Conservation (phyloP, 2,113 vertebrate species). For the Pteruthius melanotis region DNA sequence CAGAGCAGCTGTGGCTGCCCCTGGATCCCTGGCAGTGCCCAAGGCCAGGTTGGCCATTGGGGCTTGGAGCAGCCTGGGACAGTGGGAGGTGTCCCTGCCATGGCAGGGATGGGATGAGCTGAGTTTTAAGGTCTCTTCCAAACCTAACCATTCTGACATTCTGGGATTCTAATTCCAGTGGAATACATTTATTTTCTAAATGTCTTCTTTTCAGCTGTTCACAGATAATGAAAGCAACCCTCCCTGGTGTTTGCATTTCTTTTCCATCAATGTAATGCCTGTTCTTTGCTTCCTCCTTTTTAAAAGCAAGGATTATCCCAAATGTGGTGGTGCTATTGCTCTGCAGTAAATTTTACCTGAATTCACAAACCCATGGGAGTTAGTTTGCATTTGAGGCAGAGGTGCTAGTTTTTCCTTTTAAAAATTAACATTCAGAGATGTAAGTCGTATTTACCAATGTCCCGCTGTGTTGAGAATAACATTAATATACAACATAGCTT, state of each 20-base stretch:
- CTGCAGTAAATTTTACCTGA: neutral
- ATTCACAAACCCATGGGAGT: neutral
- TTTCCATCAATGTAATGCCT: neutral
- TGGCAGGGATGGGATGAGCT: rapidly evolving
- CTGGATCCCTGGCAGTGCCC: neutral
- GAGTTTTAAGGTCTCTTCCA: neutral
- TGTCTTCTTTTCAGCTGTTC: neutral
- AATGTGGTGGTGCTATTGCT: neutral
- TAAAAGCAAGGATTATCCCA: neutral
- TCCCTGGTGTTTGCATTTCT: neutral
- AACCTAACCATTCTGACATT: neutral
- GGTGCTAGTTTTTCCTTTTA: neutral
- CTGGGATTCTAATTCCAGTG: neutral
- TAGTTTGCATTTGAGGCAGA: neutral
- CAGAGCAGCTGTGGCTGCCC: neutral
- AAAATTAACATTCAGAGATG: constrained; percentile 50
- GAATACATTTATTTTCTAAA: neutral
- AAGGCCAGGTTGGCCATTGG: neutral
- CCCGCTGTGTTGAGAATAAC: constrained; percentile 58
- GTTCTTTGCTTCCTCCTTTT: neutral
- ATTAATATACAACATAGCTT: constrained; percentile 11
- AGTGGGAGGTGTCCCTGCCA: neutral
- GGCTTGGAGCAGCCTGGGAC: neutral
- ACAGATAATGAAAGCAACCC: neutral
- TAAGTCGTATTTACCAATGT: constrained; percentile 49